phyloP scores from a whole-genome alignment of 2,797 vertebrate species.

The Poeciliopsis infans region DNA sequence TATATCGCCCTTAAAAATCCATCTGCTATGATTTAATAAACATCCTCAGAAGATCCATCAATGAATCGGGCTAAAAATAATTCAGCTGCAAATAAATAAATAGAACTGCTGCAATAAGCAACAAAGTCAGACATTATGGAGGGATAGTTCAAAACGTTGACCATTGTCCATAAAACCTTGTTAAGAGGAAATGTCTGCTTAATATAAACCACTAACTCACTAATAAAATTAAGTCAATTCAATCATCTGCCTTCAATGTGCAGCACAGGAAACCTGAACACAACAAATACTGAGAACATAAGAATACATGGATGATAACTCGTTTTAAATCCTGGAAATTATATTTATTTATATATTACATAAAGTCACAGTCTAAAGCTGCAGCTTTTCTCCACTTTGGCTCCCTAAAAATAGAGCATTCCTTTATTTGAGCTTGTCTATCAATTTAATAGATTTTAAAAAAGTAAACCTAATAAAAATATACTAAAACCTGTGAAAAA shows the following conservation, averaged over 20 bases:
- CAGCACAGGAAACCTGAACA: background rate
- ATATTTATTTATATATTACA: background rate
- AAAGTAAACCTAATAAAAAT: background rate
- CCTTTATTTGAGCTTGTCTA: background rate
- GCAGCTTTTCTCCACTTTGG: background rate
- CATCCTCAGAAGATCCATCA: background rate
- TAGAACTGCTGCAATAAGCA: background rate
- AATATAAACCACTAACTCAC: constrained; percentile 11
- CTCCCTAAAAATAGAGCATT: background rate
- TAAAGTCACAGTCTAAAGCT: background rate
- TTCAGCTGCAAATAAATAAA: background rate
- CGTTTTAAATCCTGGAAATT: background rate
- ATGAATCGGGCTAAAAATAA: background rate
- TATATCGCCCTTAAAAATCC: background rate
- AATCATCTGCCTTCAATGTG: constrained; percentile 26
- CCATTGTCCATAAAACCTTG: constrained; percentile 7
- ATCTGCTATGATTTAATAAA: background rate
- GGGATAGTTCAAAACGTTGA: constrained; percentile 8
- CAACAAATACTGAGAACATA: background rate
- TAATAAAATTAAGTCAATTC: constrained; percentile 23
- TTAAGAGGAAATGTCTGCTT: constrained; percentile 22
- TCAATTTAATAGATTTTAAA: background rate
- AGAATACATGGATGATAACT: background rate
- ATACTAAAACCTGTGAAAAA: background rate
- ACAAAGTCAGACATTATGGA: background rate